Evolutionary conservation across 2,113 vertebrate species (phyloP).

Genomic region (Hyperopisus bebe): DNA sequence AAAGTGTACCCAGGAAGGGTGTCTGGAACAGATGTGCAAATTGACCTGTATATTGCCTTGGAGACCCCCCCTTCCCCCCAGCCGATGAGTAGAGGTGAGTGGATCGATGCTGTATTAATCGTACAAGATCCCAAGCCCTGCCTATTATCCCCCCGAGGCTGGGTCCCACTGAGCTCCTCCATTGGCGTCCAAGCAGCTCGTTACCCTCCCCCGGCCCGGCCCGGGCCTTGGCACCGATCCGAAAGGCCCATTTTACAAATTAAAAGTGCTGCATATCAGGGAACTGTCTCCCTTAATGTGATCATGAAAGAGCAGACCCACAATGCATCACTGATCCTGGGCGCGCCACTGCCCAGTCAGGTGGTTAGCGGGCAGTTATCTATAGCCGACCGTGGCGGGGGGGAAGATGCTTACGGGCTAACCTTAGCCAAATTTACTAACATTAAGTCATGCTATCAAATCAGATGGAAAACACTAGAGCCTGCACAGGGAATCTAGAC

Average conservation of each 20-base stretch:
- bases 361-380: not conserved
- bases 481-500: not conserved
- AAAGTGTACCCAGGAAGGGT: not conserved
- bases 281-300: not conserved
- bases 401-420: not conserved
- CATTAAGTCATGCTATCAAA: slow-evolving; percentile 6
- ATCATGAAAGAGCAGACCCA: not conserved
- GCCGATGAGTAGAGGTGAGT: slow-evolving; percentile 13
- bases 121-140: not conserved
- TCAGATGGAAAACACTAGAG: not conserved
- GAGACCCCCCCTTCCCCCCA: not conserved
- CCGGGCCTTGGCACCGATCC: slow-evolving; percentile 13
- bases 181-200: not conserved
- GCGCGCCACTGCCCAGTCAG: not conserved
- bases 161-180: not conserved
- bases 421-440: not conserved
- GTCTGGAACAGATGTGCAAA: slow-evolving; percentile 31
- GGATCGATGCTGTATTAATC: slow-evolving; percentile 41
- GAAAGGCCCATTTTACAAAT: slow-evolving; percentile 15
- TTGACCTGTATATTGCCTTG: slow-evolving; percentile 26
- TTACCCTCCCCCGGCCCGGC: not conserved
- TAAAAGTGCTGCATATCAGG: not conserved
- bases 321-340: not conserved
- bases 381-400: not conserved
- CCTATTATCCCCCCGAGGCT: not conserved